These are phyloP conservation scores for Hippocampus mohnikei DNA, from an alignment of 2,113 vertebrate species.

Conservation along the genomic window DNA sequence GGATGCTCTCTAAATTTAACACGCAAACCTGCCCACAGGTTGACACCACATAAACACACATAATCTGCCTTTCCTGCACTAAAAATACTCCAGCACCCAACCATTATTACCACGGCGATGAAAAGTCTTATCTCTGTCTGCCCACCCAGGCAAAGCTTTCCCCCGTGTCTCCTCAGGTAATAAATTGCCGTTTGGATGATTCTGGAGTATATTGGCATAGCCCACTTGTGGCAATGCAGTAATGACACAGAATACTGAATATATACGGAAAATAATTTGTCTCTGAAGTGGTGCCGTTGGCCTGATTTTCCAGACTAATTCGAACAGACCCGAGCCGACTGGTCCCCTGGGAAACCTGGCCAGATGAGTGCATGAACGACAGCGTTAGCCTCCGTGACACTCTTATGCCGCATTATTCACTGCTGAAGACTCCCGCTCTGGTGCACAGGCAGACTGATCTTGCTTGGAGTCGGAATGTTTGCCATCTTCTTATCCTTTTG, in stretches of 20 bases:
- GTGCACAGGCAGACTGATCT: conserved; percentile 12
- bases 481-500: conserved; percentile 16
- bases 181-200: conserved; percentile 12
- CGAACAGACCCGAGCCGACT: conserved; percentile 33
- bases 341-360: conserved; percentile 42
- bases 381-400: conserved; percentile 30
- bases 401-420: conserved; percentile 27
- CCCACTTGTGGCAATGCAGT: conserved; percentile 30
- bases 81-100: not conserved
- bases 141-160: conserved; percentile 5
- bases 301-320: conserved; percentile 49
- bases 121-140: conserved; percentile 20
- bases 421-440: conserved; percentile 17
- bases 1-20: not conserved
- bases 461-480: conserved; percentile 10
- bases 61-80: conserved; percentile 14
- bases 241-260: conserved; percentile 28
- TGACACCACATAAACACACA: conserved; percentile 1
- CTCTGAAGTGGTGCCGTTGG: conserved; percentile 47
- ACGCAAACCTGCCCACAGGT: not conserved
- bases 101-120: conserved; percentile 16
- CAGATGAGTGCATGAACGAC: conserved; percentile 30
- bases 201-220: conserved; percentile 16
- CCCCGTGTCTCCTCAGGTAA: conserved; percentile 4
- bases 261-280: conserved; percentile 32